Percentiles rank a stretch among this genome's conserved stretches.
Conservation (phyloP, 2,797 vertebrate species). For the Halcyon smyrnensis region DNA sequence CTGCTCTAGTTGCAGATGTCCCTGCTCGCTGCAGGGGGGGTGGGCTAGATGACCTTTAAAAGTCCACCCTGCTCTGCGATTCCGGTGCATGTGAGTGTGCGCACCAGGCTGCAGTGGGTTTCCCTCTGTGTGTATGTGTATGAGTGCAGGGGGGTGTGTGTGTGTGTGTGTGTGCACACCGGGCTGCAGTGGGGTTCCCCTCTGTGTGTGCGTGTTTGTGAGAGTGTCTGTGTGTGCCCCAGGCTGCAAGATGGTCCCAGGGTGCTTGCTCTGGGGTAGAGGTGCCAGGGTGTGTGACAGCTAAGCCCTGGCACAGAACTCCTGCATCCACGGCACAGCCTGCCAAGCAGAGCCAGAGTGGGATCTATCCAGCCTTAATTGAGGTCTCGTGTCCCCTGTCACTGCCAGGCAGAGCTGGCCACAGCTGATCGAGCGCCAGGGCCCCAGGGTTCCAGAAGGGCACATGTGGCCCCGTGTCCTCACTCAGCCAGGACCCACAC, state of each 20-base stretch:
- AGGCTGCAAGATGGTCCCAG: too few species aligned
- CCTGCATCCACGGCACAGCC: neutral
- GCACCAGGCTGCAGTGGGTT: too few species aligned
- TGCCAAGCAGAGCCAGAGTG: neutral
- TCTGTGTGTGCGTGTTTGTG: neutral
- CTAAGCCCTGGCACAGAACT: neutral
- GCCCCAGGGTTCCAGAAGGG: neutral
- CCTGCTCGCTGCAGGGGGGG: neutral
- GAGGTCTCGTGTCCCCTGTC: slow-evolving; percentile 55
- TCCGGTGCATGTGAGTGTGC: rapidly evolving
- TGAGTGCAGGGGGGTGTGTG: too few species aligned
- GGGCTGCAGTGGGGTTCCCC: neutral
- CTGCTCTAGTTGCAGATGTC: neutral
- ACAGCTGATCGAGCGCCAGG: neutral
- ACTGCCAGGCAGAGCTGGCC: slow-evolving; percentile 16
- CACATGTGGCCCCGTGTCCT: rapidly evolving
- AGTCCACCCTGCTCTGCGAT: neutral
- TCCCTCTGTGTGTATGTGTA: neutral
- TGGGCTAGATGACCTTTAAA: neutral
- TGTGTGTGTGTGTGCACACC: rapidly evolving
- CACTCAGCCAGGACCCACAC: neutral
- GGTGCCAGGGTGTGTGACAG: neutral
- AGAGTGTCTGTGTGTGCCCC: neutral
- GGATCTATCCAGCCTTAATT: slow-evolving; percentile 67
- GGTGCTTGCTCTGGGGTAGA: neutral